Evolutionary conservation across 2,888 invertebrate species (phyloP).

Genomic region (Tortrix viridana): DNA sequence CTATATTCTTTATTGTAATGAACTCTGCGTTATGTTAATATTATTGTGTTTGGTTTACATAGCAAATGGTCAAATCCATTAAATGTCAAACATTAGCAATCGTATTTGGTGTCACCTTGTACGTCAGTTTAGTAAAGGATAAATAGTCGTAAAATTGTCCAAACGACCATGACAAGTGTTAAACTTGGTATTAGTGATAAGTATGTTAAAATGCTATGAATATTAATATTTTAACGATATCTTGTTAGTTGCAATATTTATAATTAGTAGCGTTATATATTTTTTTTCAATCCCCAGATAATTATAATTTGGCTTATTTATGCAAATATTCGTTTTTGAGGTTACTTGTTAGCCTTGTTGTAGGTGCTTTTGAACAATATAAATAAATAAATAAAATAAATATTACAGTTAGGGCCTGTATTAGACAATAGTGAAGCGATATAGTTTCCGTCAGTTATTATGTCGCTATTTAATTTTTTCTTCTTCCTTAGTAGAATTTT

Average conservation of each 20-base stretch:
- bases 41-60: background rate
- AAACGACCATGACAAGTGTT: constrained; percentile 20
- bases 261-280: too few relatives aligned
- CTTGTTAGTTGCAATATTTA: background rate
- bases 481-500: too few relatives aligned
- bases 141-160: constrained; percentile 21
- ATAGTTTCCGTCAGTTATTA: too few relatives aligned
- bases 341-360: too few relatives aligned
- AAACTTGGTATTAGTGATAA: constrained; percentile 14
- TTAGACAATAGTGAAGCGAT: too few relatives aligned
- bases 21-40: background rate
- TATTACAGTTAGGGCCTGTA: too few relatives aligned
- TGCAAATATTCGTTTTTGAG: too few relatives aligned
- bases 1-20: background rate
- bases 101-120: constrained; percentile 29
- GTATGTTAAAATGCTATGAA: constrained; percentile 16
- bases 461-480: too few relatives aligned
- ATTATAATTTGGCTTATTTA: too few relatives aligned
- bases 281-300: too few relatives aligned
- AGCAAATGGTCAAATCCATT: constrained; percentile 10
- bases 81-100: constrained; percentile 26
- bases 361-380: too few relatives aligned
- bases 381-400: too few relatives aligned
- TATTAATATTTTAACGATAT: constrained; percentile 6
- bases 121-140: constrained; percentile 20